Conservation (phyloP, 2,113 vertebrate species). For the Percopsis transmontana region DNA sequence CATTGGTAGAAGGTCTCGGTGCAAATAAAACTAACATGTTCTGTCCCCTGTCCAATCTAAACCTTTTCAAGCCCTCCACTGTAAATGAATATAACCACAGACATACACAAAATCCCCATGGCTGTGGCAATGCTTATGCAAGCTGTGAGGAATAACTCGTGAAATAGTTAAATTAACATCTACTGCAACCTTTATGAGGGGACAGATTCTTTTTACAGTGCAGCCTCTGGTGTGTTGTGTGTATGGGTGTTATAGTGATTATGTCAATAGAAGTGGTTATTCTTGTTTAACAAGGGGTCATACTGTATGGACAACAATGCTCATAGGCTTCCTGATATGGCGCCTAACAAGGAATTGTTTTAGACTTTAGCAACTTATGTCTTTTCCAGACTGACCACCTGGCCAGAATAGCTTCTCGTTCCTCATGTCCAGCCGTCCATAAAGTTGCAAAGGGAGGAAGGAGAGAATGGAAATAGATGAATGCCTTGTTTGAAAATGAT, state of each 20-base stretch:
- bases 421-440: constrained; percentile 21
- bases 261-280: background rate
- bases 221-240: background rate
- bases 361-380: background rate
- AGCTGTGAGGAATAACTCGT: constrained; percentile 27
- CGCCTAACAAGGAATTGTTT: background rate
- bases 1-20: constrained; percentile 32
- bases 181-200: background rate
- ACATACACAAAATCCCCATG: constrained; percentile 24
- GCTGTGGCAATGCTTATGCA: constrained; percentile 31
- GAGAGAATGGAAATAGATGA: constrained; percentile 43
- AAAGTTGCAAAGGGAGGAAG: constrained; percentile 40
- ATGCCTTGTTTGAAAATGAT: constrained; percentile 64
- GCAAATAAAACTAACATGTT: constrained; percentile 52
- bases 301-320: background rate
- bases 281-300: background rate
- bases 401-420: constrained; percentile 11
- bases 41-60: constrained; percentile 38
- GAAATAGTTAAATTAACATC: constrained; percentile 18
- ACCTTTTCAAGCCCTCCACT: constrained; percentile 44
- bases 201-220: background rate
- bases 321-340: background rate
- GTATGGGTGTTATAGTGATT: background rate
- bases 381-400: constrained; percentile 10
- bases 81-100: constrained; percentile 24